Evolutionary conservation across 2,113 vertebrate genomes (phyloP), one percentile per base, ranked within the genome.

Genomic region (Pangasianodon hypophthalmus): DNA sequence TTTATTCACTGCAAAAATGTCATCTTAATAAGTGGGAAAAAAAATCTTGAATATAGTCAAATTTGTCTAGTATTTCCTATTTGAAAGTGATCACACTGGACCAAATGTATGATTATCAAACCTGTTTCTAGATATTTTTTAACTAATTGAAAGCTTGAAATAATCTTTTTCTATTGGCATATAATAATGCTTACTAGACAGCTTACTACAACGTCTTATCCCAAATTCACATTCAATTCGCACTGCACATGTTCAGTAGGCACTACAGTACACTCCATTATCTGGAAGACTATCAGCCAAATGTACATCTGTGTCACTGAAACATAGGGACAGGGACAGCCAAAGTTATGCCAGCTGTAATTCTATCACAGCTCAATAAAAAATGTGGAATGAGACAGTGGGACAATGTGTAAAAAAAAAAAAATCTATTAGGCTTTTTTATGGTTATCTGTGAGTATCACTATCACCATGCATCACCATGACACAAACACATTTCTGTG

Each of bases 371-470:
- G 82, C 32, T 26, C 32, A 62, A 62, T 84, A 62, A 84, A 37
- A 62, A 62, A 26, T 21, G 10, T 44, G 37, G 37, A 32, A 44
- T 44, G 19, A 84, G 50, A 54, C 79, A 32, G 19, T 32, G 29
- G 79, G 50, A 32, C 29, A 32, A 37, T 26, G 21, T 32, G 16
- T 62, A 46, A 62, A 84, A 84, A 62, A 84, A 46, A 62, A 84
- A 84, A 62, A 84, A 7, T 60, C 56, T 84, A 83, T 54, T 37
- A 32, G 52, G 29, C 21, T 62, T 62, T 81, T 84, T 84, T 84
- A 84, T 62, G 32, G 56, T 46, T 46, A 44, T 29, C 32, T 3
- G 46, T 14, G 54, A 44, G 32, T 6, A 44, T 46, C 82, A 44
- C 82, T 0, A 84, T 60, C 56, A 56, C 81, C 81, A 58, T 56